Percentiles rank a stretch among this genome's conserved stretches.
phyloP scores from a whole-genome alignment of 2,113 vertebrate genomes.

The Scolopax mira region DNA sequence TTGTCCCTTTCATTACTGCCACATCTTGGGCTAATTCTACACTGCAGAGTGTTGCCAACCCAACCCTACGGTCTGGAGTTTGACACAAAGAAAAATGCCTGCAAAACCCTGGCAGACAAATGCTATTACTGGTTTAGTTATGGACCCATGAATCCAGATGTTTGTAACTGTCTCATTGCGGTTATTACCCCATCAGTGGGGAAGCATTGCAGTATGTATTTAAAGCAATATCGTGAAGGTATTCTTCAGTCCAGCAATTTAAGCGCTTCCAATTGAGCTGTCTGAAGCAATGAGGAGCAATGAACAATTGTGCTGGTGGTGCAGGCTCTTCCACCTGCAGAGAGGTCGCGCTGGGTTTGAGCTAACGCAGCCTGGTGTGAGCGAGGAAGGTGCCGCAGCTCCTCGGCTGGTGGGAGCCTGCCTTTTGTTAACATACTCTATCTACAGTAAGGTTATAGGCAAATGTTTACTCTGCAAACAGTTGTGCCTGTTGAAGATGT shows the following conservation, averaged over 20 bases:
- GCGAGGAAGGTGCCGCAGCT: background rate
- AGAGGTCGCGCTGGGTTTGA: background rate
- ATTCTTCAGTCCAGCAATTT: slow-evolving; percentile 26
- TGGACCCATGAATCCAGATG: slow-evolving; percentile 43
- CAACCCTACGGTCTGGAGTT: background rate
- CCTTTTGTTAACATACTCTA: slow-evolving; percentile 36
- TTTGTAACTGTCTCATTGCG: slow-evolving; percentile 16
- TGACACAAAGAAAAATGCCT: slow-evolving; percentile 34
- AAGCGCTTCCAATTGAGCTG: slow-evolving; percentile 20
- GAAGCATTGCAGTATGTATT: background rate
- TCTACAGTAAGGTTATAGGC: slow-evolving; percentile 39
- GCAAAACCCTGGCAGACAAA: background rate
- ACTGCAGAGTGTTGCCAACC: background rate
- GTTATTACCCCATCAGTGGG: slow-evolving; percentile 36
- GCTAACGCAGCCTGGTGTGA: background rate
- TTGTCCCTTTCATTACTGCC: slow-evolving; percentile 8
- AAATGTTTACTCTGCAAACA: slow-evolving; percentile 64
- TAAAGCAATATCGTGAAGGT: slow-evolving; percentile 11
- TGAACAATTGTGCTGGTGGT: background rate
- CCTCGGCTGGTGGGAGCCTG: slow-evolving; percentile 6
- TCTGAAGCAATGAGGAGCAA: slow-evolving; percentile 17
- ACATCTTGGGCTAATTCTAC: slow-evolving; percentile 26
- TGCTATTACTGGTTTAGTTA: slow-evolving; percentile 15
- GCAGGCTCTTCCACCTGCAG: background rate
- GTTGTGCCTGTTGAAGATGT: slow-evolving; percentile 56